Conservation (phyloP, 1,140 invertebrate genomes). For the Tribolium madens region DNA sequence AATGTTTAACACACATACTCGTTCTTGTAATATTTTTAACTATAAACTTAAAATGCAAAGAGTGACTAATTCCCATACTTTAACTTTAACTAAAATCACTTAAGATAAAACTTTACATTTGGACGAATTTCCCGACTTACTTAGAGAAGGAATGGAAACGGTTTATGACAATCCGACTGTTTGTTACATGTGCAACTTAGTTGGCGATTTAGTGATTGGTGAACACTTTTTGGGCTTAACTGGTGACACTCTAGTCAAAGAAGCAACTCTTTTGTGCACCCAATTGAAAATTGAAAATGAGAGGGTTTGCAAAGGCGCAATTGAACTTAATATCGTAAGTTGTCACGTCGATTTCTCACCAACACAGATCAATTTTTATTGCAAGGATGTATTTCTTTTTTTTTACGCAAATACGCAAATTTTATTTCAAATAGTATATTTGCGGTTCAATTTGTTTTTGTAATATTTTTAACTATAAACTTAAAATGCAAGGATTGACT, state of each 20-base stretch:
- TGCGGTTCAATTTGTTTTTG: slow-evolving; percentile 71
- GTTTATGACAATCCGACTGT: background rate
- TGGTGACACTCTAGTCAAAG: slow-evolving; percentile 41
- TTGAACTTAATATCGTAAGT: slow-evolving; percentile 71
- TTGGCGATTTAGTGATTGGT: slow-evolving; percentile 47
- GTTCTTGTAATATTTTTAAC: too few species aligned
- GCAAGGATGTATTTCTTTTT: slow-evolving; percentile 69
- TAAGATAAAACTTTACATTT: background rate
- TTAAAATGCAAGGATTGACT: too few species aligned
- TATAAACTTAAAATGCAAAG: too few species aligned
- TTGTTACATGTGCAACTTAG: slow-evolving; percentile 48
- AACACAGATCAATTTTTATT: slow-evolving; percentile 53
- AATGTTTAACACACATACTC: too few species aligned
- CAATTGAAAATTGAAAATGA: slow-evolving; percentile 69
- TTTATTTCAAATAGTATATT: slow-evolving; percentile 66
- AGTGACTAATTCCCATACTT: too few species aligned
- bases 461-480: too few species aligned
- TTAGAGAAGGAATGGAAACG: background rate
- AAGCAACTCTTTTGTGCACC: slow-evolving; percentile 66
- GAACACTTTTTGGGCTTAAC: slow-evolving; percentile 42
- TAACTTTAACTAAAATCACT: too few species aligned
- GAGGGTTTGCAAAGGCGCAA: slow-evolving; percentile 70
- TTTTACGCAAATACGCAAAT: slow-evolving; percentile 67
- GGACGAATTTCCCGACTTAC: background rate
- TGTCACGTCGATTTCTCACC: background rate